phyloP scores from a whole-genome alignment of 1,140 invertebrate species.

The Listronotus oregonensis region DNA sequence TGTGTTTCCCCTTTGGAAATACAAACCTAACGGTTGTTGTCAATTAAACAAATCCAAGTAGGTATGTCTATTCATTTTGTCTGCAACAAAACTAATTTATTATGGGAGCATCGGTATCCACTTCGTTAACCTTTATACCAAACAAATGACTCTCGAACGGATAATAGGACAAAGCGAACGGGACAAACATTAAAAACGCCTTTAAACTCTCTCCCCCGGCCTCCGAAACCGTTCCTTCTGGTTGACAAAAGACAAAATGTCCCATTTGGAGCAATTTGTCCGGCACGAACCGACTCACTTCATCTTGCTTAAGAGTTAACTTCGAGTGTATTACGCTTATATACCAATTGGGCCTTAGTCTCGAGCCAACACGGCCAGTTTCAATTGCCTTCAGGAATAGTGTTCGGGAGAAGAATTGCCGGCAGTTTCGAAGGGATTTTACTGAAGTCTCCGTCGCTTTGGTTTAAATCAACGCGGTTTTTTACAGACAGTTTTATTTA shows the following conservation, averaged over 20 bases:
- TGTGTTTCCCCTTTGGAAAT: too few relatives aligned
- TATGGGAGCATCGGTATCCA: not conserved
- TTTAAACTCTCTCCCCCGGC: not conserved
- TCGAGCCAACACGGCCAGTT: not conserved
- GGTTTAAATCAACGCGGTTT: too few relatives aligned
- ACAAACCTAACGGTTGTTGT: too few relatives aligned
- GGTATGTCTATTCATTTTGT: too few relatives aligned
- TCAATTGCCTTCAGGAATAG: constrained; percentile 15
- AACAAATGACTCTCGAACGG: constrained; percentile 1
- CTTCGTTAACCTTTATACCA: constrained; percentile 5
- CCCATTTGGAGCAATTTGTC: constrained; percentile 14
- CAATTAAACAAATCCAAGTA: too few relatives aligned
- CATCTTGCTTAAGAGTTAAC: constrained; percentile 20
- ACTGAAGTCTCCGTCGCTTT: too few relatives aligned
- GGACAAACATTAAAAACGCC: constrained; percentile 10
- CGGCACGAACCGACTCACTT: constrained; percentile 14
- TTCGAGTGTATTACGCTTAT: constrained; percentile 10
- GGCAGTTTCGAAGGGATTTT: not conserved
- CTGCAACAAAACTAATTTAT: not conserved
- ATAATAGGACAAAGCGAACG: not conserved
- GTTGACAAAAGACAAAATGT: constrained; percentile 23
- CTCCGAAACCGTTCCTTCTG: constrained; percentile 7
- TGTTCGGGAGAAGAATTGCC: constrained; percentile 12
- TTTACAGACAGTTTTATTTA: too few relatives aligned
- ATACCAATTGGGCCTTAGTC: constrained; percentile 13